A percentile compares a stretch with the other conserved stretches of the same genome.
These are phyloP conservation scores for Leuctra nigra DNA, from an alignment of 2,888 invertebrate genomes.

Conservation along the genomic window DNA sequence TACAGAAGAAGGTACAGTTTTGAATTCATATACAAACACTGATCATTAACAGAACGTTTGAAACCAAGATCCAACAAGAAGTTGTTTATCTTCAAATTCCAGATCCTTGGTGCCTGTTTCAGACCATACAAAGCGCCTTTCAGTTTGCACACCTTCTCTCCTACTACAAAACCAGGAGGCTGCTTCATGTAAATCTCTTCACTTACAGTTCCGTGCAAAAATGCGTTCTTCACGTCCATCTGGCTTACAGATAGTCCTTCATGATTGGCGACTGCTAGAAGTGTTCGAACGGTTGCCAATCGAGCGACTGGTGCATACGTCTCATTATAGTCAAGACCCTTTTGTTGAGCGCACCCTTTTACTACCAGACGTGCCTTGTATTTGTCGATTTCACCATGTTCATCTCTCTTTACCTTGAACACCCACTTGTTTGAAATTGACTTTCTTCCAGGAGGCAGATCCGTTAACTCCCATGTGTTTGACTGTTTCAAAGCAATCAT, in stretches of 20 bases:
- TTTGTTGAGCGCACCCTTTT: background rate
- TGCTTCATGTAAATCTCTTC: constrained; percentile 32
- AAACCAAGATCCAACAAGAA: constrained; percentile 2
- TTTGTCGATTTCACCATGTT: background rate
- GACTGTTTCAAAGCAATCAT: background rate
- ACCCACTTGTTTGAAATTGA: background rate
- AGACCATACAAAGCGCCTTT: background rate
- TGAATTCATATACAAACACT: background rate
- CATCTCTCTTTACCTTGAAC: background rate
- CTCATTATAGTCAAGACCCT: constrained; percentile 1
- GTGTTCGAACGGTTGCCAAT: background rate
- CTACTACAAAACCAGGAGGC: background rate
- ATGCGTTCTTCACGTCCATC: constrained; percentile 34
- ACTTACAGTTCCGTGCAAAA: constrained; percentile 32
- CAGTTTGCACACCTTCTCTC: background rate
- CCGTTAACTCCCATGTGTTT: constrained; percentile 1
- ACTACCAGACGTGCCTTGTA: constrained; percentile 30
- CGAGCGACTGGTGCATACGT: constrained; percentile 11
- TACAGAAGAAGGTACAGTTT: constrained; percentile 9
- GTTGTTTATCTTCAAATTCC: background rate
- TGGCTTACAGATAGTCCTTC: constrained; percentile 22
- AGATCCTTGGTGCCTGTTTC: constrained; percentile 8
- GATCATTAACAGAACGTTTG: background rate
- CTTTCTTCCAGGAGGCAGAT: background rate
- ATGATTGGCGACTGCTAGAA: background rate